A percentile compares a stretch with the other conserved stretches of the same genome.
Conservation (phyloP, 2,113 vertebrate genomes). For the Labrus mixtus region DNA sequence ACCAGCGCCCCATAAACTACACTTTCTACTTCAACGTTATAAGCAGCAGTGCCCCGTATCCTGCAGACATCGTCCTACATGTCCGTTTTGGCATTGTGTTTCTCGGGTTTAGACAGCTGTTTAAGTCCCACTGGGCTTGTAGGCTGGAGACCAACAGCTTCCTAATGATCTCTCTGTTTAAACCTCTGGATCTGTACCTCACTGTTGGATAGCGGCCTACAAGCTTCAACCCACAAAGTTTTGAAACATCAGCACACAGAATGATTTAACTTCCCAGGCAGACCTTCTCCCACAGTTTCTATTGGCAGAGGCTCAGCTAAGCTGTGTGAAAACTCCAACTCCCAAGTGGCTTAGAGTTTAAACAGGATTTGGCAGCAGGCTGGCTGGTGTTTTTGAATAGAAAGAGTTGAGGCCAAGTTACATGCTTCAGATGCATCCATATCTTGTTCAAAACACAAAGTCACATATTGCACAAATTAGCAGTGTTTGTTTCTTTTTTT, state of each 20-base stretch:
- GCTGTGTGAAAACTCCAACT: conserved; percentile 78
- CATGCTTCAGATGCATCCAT: conserved; percentile 33
- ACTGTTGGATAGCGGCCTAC: conserved; percentile 42
- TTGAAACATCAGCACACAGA: conserved; percentile 53
- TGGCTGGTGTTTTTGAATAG: conserved; percentile 14
- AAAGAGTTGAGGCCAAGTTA: conserved; percentile 31
- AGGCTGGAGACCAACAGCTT: conserved; percentile 59
- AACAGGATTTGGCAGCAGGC: conserved; percentile 65
- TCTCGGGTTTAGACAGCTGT: conserved; percentile 74
- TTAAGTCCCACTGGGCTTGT: conserved; percentile 51
- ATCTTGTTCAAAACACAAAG: conserved; percentile 12
- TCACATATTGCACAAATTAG: background rate
- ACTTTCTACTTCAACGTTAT: conserved; percentile 5
- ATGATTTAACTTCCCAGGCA: conserved; percentile 56
- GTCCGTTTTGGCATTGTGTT: conserved; percentile 36
- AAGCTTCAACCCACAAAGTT: conserved; percentile 44
- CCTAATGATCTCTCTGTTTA: conserved; percentile 58
- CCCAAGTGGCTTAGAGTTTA: conserved; percentile 67
- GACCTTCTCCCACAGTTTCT: conserved; percentile 64
- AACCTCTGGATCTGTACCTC: conserved; percentile 30
- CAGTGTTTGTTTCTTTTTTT: conserved; percentile 3
- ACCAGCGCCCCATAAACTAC: conserved; percentile 14
- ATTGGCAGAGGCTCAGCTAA: conserved; percentile 52
- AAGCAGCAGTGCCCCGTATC: conserved; percentile 21
- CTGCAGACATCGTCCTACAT: conserved; percentile 17